Base-by-base conservation (phyloP, 2,797 vertebrate species). In the Ctenopoma multispine region DNA sequence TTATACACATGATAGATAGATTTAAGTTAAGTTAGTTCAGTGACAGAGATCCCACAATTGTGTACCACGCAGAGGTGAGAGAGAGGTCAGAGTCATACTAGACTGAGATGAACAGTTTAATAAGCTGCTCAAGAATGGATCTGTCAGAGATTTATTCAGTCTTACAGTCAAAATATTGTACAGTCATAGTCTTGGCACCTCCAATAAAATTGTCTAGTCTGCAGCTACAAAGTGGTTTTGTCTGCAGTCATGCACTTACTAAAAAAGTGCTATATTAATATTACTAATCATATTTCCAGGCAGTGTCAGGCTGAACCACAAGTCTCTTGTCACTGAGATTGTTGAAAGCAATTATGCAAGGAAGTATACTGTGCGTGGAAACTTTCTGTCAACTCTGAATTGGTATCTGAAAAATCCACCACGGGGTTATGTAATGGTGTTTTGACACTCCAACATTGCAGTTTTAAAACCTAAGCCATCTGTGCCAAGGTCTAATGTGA, bases 401-500 rank as follows among this genome's bases (percentile, higher is more conserved):
- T 49, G 29, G 20, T 65, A 43, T 15, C 13, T 54, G 38, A 85
- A 68, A 65, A 58, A 67, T 72, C 59, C 54, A 54, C 58, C 12
- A 0, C 63, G 46, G 77, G 74, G n/a, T 48, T 66, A 68, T 67
- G 73, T 27, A 13, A 36, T 21, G 41, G 18, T 73, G 71, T 83
- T 81, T 82, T 67, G 63, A 78, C 80, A 75, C 66, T 55, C 69
- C 48, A 53, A 27, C 53, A 79, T 66, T 58, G 61, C 54, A 60
- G 50, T 80, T 87, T 90, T 87, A 85, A 80, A 85, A 75, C 59
- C 64, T 11, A n/a, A 58, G 60, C 81, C 83, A 83, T 88, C 86
- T 90, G 89, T 77, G 84, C 78, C 75, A 77, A 75, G 78, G 72
- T 87, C 84, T 89, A 75, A 89, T 83, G 87, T 74, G 84, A 77